Evolutionary conservation across 2,113 vertebrate genomes (phyloP).

Genomic region (Anguilla rostrata): DNA sequence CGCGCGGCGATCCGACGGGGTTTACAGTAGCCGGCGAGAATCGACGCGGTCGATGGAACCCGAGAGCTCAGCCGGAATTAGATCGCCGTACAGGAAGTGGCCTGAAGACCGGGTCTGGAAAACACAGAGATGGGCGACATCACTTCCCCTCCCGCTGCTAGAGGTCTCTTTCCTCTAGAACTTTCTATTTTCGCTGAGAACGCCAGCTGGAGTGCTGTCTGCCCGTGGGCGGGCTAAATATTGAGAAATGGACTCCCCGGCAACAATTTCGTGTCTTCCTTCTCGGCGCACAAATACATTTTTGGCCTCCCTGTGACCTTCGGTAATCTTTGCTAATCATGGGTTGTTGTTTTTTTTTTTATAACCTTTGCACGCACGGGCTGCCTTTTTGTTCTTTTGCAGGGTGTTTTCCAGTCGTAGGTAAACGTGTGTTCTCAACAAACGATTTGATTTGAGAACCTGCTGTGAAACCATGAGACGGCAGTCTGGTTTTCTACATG

Average conservation of each 20-base stretch:
- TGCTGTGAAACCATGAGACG: background rate
- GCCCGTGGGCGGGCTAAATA: constrained; percentile 67
- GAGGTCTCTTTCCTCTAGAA: background rate
- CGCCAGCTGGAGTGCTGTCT: constrained; percentile 66
- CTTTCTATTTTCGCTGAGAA: background rate
- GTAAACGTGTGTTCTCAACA: constrained; percentile 31
- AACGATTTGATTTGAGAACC: background rate
- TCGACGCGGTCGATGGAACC: background rate
- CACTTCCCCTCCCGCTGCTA: background rate
- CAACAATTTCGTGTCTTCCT: constrained; percentile 50
- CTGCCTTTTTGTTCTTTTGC: background rate
- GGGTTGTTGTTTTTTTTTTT: too few species aligned
- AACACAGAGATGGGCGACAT: background rate
- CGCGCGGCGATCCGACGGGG: background rate
- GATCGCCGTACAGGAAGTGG: background rate
- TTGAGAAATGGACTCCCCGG: constrained; percentile 48
- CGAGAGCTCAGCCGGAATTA: background rate
- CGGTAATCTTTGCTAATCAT: background rate
- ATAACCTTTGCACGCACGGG: background rate
- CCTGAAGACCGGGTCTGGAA: background rate
- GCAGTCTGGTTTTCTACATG: background rate
- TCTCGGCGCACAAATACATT: constrained; percentile 49
- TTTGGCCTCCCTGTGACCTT: constrained; percentile 35
- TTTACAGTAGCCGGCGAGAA: background rate
- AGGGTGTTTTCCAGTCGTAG: constrained; percentile 26